Percentiles rank a stretch among this genome's conserved stretches.
phyloP scores from a whole-genome alignment of 2,888 invertebrate species.

The Macropis europaea region DNA sequence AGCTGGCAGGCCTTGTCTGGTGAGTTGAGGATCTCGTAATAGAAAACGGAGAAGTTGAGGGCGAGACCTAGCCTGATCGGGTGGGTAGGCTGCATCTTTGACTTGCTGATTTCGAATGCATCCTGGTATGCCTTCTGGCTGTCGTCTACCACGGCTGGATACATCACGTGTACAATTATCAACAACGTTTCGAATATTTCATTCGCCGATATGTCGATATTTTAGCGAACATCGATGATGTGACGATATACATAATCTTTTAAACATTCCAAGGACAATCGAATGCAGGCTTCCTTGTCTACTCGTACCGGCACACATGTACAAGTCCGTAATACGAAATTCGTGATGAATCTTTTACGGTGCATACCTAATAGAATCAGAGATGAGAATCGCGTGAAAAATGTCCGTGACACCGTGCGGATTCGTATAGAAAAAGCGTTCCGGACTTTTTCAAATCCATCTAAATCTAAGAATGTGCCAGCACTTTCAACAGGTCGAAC shows the following conservation, averaged over 20 bases:
- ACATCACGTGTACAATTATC: conserved; percentile 49
- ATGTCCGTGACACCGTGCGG: too few species aligned
- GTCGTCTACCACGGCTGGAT: conserved; percentile 94
- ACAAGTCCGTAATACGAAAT: too few species aligned
- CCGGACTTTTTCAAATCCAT: conserved; percentile 3
- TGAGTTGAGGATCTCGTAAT: conserved; percentile 88
- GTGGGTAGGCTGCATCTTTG: conserved; percentile 98
- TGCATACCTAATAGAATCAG: too few species aligned
- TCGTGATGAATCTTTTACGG: too few species aligned
- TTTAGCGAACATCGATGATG: too few species aligned
- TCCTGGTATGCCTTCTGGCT: conserved; percentile 98
- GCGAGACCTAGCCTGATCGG: conserved; percentile 99
- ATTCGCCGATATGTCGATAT: neutral
- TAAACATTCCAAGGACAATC: too few species aligned
- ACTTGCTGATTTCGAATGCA: conserved; percentile 97
- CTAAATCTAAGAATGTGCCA: conserved; percentile 45
- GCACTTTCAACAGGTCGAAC: conserved; percentile 53
- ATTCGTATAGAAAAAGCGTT: neutral
- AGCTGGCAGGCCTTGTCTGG: conserved; percentile 85
- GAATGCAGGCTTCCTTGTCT: too few species aligned
- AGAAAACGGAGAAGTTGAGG: conserved; percentile 91
- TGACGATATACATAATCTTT: too few species aligned
- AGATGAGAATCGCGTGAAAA: neutral
- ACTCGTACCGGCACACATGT: too few species aligned
- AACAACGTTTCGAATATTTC: neutral